Base-by-base conservation (phyloP, 2,888 invertebrate species). In the Globia sparganii region DNA sequence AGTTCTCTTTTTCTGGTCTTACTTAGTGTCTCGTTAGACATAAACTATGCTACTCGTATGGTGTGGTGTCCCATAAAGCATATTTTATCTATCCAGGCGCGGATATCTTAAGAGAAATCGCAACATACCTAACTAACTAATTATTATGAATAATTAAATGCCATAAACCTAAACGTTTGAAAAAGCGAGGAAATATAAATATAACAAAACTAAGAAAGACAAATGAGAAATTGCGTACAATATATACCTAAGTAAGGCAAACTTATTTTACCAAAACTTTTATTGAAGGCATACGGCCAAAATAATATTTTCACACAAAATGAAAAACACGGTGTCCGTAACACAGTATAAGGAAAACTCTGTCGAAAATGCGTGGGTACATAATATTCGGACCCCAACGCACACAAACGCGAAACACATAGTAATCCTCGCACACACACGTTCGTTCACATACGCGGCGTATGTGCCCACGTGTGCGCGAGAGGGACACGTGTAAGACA, bases 331-430 rank as follows among this genome's bases (percentile, higher is more conserved):
- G 40, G 85, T 88, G 86, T 90, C 88, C 86, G 80, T 81, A 82
- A 86, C 74, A 87, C 75, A 80, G 84, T 88, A 89, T 84, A 87
- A 92, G 92, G 92, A 92, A 93, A 94, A 92, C 93, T 91, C 91
- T 91, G 91, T 91, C 92, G 92, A 94, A 95, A 95, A 94, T 93
- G 93, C 93, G 94, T 92, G 88, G 89, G 90, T 93, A 95, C 92
- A 94, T 95, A 94, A 94, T 92, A 93, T 94, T 95, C 94, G 95
- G 96, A 96, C 96, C 94, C 94, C 93, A 91, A 94, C 95, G 88
- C 95, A 95, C 95, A 95, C 95, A 91, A 71, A 62, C 82, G 72
- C 71, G 72, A 72, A 81, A 87, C 93, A 94, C 90, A 94, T 93
- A 94, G 91, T 92, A 91, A 91, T 89, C 91, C 83, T 86, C 90